A percentile compares a stretch with the other conserved stretches of the same genome.
Conservation (phyloP, 1,140 invertebrate genomes). For the Scaptomyza graminum region DNA sequence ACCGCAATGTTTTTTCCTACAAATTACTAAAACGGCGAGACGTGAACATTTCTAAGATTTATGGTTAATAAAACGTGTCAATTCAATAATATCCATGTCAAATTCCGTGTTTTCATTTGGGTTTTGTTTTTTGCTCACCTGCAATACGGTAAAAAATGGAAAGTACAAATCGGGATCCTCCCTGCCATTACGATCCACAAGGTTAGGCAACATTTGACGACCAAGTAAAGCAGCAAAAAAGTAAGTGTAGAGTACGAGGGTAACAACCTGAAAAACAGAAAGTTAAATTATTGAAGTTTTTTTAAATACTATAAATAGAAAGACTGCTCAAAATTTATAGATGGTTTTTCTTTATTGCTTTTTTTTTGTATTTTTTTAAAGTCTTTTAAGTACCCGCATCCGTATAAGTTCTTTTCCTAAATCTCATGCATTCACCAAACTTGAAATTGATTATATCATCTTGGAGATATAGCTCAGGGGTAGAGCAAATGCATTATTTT, state of each 20-base stretch:
- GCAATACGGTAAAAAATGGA: constrained; percentile 95
- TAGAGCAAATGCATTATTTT: constrained; percentile 91
- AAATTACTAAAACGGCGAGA: constrained; percentile 55
- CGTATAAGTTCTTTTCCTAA: constrained; percentile 24
- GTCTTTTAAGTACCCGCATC: constrained; percentile 5
- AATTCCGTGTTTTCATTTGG: constrained; percentile 2
- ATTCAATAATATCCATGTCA: constrained; percentile 48
- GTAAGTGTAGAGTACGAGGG: constrained; percentile 95
- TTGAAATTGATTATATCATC: constrained; percentile 1
- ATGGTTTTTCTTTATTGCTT: too few species aligned
- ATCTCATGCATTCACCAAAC: background rate
- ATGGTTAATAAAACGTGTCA: constrained; percentile 63
- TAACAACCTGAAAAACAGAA: constrained; percentile 92
- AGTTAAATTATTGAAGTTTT: constrained; percentile 11
- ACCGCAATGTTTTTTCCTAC: constrained; percentile 36
- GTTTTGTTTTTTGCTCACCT: constrained; percentile 85
- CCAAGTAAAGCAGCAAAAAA: constrained; percentile 94
- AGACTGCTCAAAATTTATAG: background rate
- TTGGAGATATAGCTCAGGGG: constrained; percentile 94
- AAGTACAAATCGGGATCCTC: constrained; percentile 94
- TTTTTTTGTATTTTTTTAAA: background rate
- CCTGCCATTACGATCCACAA: constrained; percentile 83
- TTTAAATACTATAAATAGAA: constrained; percentile 11
- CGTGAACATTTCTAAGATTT: constrained; percentile 65
- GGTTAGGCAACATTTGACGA: constrained; percentile 90